These are phyloP conservation scores for Meteorus colon DNA, from an alignment of 2,888 invertebrate species.

Conservation along the genomic window DNA sequence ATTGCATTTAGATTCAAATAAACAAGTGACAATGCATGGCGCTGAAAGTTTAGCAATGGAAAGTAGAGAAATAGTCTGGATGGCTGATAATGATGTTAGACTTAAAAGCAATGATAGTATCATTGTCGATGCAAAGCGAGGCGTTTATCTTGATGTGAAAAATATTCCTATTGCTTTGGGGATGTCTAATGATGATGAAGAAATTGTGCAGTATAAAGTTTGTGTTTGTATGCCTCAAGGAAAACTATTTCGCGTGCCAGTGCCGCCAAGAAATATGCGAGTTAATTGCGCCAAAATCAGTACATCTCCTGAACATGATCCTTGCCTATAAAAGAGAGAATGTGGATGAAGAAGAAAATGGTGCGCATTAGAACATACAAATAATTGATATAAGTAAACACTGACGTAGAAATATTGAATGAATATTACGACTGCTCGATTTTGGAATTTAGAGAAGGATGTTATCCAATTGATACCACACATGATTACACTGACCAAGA, in stretches of 20 bases:
- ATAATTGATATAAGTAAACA: not conserved
- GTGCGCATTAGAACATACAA: not conserved
- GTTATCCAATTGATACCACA: no score
- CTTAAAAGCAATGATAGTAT: constrained; percentile 87
- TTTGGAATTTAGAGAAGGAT: no score
- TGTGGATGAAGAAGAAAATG: constrained; percentile 12
- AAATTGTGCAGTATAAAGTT: constrained; percentile 84
- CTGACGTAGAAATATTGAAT: constrained; percentile 27
- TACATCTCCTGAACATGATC: constrained; percentile 78
- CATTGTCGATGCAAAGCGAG: constrained; percentile 81
- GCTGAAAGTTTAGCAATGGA: constrained; percentile 87
- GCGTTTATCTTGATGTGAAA: constrained; percentile 82
- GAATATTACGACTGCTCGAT: not conserved
- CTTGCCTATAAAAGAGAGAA: constrained; percentile 75
- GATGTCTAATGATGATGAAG: constrained; percentile 62
- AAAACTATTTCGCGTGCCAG: constrained; percentile 85
- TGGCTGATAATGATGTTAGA: constrained; percentile 86
- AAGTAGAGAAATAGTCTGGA: constrained; percentile 82
- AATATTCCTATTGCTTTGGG: constrained; percentile 81
- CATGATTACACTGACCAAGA: no score
- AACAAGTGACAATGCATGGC: constrained; percentile 81
- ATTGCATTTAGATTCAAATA: constrained; percentile 81
- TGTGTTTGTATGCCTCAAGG: constrained; percentile 94
- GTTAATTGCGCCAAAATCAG: constrained; percentile 80
- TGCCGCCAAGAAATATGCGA: constrained; percentile 75